These are phyloP conservation scores for Mamestra configurata DNA, from an alignment of 1,140 invertebrate species.

Conservation along the genomic window DNA sequence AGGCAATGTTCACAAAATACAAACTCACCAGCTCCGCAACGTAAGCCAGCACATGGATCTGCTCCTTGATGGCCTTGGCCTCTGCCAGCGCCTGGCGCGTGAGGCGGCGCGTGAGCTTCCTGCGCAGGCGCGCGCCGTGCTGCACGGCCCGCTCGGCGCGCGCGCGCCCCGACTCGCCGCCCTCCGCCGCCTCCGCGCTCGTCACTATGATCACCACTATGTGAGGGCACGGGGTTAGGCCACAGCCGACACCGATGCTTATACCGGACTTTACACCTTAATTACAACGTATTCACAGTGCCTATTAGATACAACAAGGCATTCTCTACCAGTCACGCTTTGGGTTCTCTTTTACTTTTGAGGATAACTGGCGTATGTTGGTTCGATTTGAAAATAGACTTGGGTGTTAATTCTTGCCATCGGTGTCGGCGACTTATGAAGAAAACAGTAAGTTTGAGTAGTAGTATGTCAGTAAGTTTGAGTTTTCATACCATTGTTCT, in stretches of 20 bases:
- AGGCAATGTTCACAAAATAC: background rate
- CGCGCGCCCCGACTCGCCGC: conserved; percentile 68
- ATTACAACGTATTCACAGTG: no score
- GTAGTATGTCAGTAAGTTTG: no score
- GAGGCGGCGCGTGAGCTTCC: conserved; percentile 92
- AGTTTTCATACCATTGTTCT: no score
- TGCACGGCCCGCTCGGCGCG: conserved; percentile 92
- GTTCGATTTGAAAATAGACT: background rate
- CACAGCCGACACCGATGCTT: no score
- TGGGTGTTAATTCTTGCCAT: background rate
- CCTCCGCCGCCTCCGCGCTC: conserved; percentile 67
- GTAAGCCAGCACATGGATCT: conserved; percentile 92
- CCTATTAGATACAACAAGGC: no score
- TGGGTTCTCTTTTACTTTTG: no score
- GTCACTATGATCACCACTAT: conserved; percentile 84
- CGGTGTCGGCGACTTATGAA: conserved; percentile 4
- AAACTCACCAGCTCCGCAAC: conserved; percentile 92
- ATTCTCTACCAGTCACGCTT: no score
- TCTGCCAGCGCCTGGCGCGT: conserved; percentile 92
- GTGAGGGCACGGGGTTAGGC: conserved; percentile 51
- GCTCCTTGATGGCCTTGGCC: conserved; percentile 93
- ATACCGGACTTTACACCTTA: no score
- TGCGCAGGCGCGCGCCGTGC: conserved; percentile 92
- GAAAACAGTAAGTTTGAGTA: no score
- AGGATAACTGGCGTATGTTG: no score